These are phyloP conservation scores for Drosophila lacicola DNA, from an alignment of 2,888 invertebrate genomes.

Conservation along the genomic window DNA sequence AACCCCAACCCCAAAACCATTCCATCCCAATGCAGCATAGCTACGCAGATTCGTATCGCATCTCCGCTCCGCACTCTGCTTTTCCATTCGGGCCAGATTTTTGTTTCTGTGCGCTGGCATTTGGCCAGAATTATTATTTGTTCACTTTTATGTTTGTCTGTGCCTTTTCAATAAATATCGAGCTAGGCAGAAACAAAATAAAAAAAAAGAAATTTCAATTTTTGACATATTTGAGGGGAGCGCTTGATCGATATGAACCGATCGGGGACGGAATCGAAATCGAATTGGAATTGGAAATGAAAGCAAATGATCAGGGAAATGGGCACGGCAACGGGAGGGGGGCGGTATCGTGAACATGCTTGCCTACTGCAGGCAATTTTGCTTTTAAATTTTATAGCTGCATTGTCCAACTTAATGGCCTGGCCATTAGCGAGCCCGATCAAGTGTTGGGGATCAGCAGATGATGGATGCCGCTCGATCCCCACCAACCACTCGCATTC, in stretches of 20 bases:
- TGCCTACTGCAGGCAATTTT: constrained; percentile 49
- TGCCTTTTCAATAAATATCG: constrained; percentile 78
- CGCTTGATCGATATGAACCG: constrained; percentile 45
- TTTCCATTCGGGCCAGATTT: constrained; percentile 46
- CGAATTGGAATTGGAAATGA: constrained; percentile 18
- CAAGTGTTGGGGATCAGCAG: constrained; percentile 42
- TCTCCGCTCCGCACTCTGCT: constrained; percentile 11
- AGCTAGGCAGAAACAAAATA: constrained; percentile 27
- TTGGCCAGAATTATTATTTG: constrained; percentile 77
- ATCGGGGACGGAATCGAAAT: constrained; percentile 10
- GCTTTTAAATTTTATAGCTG: constrained; percentile 73
- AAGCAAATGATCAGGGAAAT: constrained; percentile 19
- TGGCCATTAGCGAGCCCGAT: constrained; percentile 62
- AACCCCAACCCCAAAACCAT: neutral
- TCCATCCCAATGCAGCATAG: constrained; percentile 4
- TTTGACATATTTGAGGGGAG: constrained; percentile 69
- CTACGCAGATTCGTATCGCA: constrained; percentile 13
- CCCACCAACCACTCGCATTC: neutral
- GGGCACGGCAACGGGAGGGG: constrained; percentile 1
- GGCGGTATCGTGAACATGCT: constrained; percentile 9
- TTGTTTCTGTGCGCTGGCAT: constrained; percentile 63
- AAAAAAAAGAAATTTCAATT: constrained; percentile 49
- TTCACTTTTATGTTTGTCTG: constrained; percentile 81
- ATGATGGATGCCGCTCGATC: constrained; percentile 25
- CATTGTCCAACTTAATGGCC: constrained; percentile 74